phyloP scores from a whole-genome alignment of 2,888 invertebrate genomes.

The Zonitis immaculata region DNA sequence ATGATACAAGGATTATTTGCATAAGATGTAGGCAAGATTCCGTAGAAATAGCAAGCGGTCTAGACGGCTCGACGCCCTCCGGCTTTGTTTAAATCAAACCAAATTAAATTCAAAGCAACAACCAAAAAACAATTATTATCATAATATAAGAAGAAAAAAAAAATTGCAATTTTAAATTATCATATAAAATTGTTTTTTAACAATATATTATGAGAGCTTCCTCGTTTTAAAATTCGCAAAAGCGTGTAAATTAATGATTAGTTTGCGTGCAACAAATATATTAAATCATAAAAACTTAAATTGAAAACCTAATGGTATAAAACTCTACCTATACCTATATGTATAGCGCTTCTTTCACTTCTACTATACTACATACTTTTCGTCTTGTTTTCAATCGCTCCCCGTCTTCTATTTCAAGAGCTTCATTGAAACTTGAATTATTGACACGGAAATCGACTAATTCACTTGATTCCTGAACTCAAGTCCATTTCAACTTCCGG shows the following conservation, averaged over 20 bases:
- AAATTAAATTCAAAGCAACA: background rate
- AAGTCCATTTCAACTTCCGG: background rate
- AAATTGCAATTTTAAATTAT: too few relatives aligned
- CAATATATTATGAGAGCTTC: too few relatives aligned
- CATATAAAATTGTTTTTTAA: too few relatives aligned
- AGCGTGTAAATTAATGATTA: background rate
- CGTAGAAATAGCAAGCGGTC: conserved; percentile 15
- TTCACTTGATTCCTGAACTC: background rate
- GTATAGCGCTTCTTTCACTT: too few relatives aligned
- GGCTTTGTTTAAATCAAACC: background rate
- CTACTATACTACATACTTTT: too few relatives aligned
- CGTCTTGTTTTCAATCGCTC: too few relatives aligned
- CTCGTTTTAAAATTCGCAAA: background rate
- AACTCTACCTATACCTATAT: too few relatives aligned
- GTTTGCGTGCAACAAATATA: background rate
- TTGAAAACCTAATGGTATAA: background rate
- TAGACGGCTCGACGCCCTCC: conserved; percentile 10
- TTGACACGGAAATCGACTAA: conserved; percentile 1
- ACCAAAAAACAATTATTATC: background rate
- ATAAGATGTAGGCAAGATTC: conserved; percentile 42
- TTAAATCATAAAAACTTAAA: conserved; percentile 1
- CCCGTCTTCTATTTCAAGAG: background rate
- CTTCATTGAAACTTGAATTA: background rate
- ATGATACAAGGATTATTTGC: conserved; percentile 44
- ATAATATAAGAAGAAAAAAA: too few relatives aligned